A percentile compares a stretch with the other conserved stretches of the same genome.
Evolutionary conservation across 2,113 vertebrate species (phyloP).

Genomic region (Sturnira hondurensis): DNA sequence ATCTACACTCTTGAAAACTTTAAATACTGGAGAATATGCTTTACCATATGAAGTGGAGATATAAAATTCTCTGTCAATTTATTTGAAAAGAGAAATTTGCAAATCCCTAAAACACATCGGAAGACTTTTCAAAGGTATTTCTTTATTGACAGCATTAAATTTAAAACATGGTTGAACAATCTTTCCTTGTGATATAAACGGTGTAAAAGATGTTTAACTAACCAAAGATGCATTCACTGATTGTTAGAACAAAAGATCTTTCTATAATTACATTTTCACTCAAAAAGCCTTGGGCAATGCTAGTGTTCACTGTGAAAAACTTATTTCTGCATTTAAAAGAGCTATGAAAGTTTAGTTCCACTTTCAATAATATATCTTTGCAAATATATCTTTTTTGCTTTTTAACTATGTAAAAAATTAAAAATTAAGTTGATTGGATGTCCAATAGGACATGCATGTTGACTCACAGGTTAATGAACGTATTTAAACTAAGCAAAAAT

Average conservation of each 20-base stretch:
- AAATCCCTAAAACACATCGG: background rate
- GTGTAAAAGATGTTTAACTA: background rate
- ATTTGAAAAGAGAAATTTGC: background rate
- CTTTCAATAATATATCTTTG: background rate
- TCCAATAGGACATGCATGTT: background rate
- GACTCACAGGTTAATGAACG: background rate
- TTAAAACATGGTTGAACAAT: background rate
- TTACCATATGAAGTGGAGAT: background rate
- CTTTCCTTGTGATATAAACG: background rate
- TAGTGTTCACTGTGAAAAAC: background rate
- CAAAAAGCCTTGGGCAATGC: background rate
- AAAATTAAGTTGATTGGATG: background rate
- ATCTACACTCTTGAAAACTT: background rate
- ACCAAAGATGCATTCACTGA: background rate
- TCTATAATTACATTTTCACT: background rate
- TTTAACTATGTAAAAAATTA: background rate
- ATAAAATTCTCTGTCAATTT: background rate
- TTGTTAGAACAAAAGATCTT: background rate
- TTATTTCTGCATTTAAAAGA: background rate
- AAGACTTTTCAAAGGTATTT: background rate
- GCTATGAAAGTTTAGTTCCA: background rate
- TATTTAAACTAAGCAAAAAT: background rate
- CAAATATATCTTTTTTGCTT: background rate
- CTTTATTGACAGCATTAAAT: background rate
- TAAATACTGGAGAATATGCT: background rate